phyloP scores from a whole-genome alignment of 1,140 invertebrate genomes.

The Bradysia coprophila region DNA sequence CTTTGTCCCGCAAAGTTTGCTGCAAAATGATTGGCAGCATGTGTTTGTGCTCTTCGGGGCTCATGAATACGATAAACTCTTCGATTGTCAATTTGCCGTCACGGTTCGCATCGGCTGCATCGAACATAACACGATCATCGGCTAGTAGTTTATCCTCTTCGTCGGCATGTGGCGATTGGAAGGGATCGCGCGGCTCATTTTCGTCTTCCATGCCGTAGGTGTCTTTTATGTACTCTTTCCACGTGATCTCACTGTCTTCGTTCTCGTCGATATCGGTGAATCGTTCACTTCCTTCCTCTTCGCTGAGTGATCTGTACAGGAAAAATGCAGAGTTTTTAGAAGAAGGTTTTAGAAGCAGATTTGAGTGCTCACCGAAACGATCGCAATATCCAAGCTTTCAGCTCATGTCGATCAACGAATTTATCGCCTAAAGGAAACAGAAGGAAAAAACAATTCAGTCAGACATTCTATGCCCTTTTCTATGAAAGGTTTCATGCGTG shows the following conservation, averaged over 20 bases:
- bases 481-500: no score
- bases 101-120: slow-evolving; percentile 66
- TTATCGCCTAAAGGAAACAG: no score
- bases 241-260: slow-evolving; percentile 63
- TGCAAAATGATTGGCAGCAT: slow-evolving; percentile 74
- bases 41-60: slow-evolving; percentile 80
- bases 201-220: slow-evolving; percentile 53
- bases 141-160: slow-evolving; percentile 34
- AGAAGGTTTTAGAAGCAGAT: slow-evolving; percentile 2
- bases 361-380: slow-evolving; percentile 61
- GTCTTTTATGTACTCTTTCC: slow-evolving; percentile 75
- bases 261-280: slow-evolving; percentile 74
- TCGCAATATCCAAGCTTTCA: slow-evolving; percentile 81
- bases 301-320: slow-evolving; percentile 50
- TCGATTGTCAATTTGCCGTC: slow-evolving; percentile 56
- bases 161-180: slow-evolving; percentile 16
- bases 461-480: no score
- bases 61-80: slow-evolving; percentile 81
- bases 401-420: slow-evolving; percentile 59
- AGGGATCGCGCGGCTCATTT: slow-evolving; percentile 25
- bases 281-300: slow-evolving; percentile 74
- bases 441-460: no score
- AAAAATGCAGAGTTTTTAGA: slow-evolving; percentile 1
- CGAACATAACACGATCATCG: slow-evolving; percentile 67
- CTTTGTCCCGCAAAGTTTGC: slow-evolving; percentile 72